phyloP scores from a whole-genome alignment of 2,888 invertebrate species.

The Drosophila mulleri region DNA sequence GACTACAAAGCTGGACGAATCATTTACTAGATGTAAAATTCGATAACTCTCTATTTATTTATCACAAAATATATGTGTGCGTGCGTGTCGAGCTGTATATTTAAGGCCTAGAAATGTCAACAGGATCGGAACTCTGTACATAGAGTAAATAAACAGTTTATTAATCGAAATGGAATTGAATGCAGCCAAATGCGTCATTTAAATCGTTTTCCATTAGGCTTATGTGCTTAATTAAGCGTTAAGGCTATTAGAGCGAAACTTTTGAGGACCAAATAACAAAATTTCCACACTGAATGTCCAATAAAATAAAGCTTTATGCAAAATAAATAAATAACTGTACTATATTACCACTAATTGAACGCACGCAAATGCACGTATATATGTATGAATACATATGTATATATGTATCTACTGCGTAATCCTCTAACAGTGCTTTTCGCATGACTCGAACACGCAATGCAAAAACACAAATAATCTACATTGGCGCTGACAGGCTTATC shows the following conservation, averaged over 20 bases:
- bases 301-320: slow-evolving; percentile 56
- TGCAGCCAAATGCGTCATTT: slow-evolving; percentile 4
- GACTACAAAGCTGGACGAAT: slow-evolving; percentile 41
- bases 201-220: slow-evolving; percentile 59
- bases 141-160: slow-evolving; percentile 19
- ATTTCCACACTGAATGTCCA: slow-evolving; percentile 27
- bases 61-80: slow-evolving; percentile 1
- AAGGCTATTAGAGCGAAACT: slow-evolving; percentile 47
- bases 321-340: slow-evolving; percentile 35
- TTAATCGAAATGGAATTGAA: slow-evolving; percentile 18
- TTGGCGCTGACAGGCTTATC: slow-evolving; percentile 56
- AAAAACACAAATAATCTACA: slow-evolving; percentile 47
- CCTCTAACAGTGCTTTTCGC: slow-evolving; percentile 25
- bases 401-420: slow-evolving; percentile 25
- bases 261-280: slow-evolving; percentile 17
- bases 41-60: slow-evolving; percentile 8
- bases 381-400: not conserved
- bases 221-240: slow-evolving; percentile 51
- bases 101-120: slow-evolving; percentile 2
- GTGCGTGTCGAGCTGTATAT: not conserved
- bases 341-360: slow-evolving; percentile 59
- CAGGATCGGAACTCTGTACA: not conserved
- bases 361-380: slow-evolving; percentile 18
- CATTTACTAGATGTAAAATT: slow-evolving; percentile 17
- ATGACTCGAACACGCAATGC: slow-evolving; percentile 34